Evolutionary conservation across 2,797 vertebrate genomes (phyloP).

Genomic region (Anas bahamensis): DNA sequence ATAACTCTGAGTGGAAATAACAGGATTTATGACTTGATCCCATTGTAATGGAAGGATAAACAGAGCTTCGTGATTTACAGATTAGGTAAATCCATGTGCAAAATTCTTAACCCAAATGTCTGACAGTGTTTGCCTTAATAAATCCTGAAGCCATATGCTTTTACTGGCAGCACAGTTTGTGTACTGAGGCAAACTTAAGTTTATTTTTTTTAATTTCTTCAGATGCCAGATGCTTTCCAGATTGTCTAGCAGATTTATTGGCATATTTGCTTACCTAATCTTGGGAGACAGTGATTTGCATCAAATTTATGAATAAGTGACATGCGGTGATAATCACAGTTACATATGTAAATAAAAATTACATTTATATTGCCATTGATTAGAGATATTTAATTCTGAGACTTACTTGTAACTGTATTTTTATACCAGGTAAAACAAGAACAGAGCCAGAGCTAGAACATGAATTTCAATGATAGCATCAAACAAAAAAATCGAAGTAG

Average conservation of each 20-base stretch:
- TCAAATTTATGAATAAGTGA: neutral
- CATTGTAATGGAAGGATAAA: fast-evolving
- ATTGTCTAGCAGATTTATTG: slow-evolving; percentile 54
- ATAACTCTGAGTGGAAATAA: neutral
- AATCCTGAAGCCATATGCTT: neutral
- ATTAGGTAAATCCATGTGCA: neutral
- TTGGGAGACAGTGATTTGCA: slow-evolving; percentile 50
- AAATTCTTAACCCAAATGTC: neutral
- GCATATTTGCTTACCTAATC: neutral
- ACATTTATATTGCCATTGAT: neutral
- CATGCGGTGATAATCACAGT: neutral
- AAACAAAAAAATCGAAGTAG: neutral
- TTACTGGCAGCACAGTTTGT: neutral
- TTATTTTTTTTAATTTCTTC: slow-evolving; percentile 18
- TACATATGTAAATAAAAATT: neutral
- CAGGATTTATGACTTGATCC: neutral
- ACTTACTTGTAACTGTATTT: neutral
- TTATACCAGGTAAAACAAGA: neutral
- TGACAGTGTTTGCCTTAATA: neutral
- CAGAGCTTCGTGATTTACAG: neutral
- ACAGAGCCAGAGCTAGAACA: neutral
- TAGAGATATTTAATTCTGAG: neutral
- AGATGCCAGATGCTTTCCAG: slow-evolving; percentile 15
- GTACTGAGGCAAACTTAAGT: slow-evolving; percentile 15
- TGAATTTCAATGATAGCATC: neutral